These are phyloP conservation scores for Heterodera filipjevi DNA, from an alignment of 2,888 invertebrate genomes.

Conservation along the genomic window DNA sequence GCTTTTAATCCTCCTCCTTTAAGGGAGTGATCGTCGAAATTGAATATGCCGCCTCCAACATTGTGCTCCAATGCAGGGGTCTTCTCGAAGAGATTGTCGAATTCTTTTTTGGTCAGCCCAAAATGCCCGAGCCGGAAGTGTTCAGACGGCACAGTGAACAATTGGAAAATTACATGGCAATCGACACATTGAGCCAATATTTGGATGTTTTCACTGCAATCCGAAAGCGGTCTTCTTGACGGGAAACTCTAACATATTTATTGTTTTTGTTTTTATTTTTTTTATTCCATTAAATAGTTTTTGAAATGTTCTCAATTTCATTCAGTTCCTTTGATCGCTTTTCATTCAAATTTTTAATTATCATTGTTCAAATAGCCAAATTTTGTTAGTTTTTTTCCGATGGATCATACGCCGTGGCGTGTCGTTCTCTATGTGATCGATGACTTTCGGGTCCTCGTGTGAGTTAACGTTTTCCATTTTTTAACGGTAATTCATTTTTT, in stretches of 20 bases:
- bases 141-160: conserved; percentile 38
- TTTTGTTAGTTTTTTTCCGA: no score
- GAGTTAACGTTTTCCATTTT: neutral
- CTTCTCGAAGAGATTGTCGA: conserved; percentile 51
- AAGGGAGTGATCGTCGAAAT: conserved; percentile 47
- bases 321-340: neutral
- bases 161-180: conserved; percentile 45
- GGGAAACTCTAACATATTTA: conserved; percentile 9
- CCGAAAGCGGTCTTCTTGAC: conserved; percentile 42
- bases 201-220: conserved; percentile 45
- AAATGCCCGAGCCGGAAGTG: conserved; percentile 43
- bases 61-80: conserved; percentile 43
- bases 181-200: conserved; percentile 59
- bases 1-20: conserved; percentile 17
- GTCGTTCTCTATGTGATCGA: conserved; percentile 51
- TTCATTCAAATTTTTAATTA: neutral
- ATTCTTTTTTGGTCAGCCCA: conserved; percentile 45
- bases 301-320: no score
- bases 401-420: conserved; percentile 47
- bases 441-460: conserved; percentile 45
- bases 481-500: neutral
- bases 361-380: neutral
- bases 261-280: no score
- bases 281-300: no score
- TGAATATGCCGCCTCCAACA: conserved; percentile 50